phyloP scores from a whole-genome alignment of 2,797 vertebrate species.

The Betta splendens region DNA sequence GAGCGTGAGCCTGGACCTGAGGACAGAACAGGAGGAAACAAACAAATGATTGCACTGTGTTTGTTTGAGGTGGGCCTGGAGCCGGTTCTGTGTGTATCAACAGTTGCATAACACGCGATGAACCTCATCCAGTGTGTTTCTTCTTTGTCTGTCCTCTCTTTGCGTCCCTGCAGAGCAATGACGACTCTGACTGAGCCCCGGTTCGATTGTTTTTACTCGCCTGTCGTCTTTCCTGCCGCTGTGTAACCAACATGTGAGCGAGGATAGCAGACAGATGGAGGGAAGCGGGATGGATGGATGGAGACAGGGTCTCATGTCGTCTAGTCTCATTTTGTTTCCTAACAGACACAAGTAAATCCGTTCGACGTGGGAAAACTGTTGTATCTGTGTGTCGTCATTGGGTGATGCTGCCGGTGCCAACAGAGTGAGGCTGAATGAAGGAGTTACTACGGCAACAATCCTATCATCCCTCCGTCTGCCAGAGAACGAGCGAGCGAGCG shows the following conservation, averaged over 20 bases:
- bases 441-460: constrained; percentile 97
- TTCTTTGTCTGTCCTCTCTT: too few species aligned
- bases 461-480: constrained; percentile 89
- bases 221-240: constrained; percentile 62
- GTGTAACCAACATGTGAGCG: constrained; percentile 61
- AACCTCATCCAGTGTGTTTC: too few species aligned
- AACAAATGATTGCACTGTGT: too few species aligned
- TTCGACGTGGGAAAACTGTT: constrained; percentile 88
- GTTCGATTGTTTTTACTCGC: constrained; percentile 64
- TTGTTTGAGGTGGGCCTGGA: too few species aligned
- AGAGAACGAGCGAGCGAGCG: constrained; percentile 45
- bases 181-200: constrained; percentile 36
- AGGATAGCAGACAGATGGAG: constrained; percentile 48
- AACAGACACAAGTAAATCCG: constrained; percentile 93
- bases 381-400: constrained; percentile 84
- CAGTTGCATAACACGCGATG: too few species aligned
- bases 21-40: too few species aligned
- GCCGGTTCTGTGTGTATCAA: too few species aligned
- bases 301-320: constrained; percentile 40
- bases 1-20: too few species aligned
- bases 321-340: constrained; percentile 91
- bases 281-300: constrained; percentile 34
- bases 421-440: constrained; percentile 88
- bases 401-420: constrained; percentile 90
- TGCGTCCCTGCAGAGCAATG: too few species aligned